Evolutionary conservation across 1,140 invertebrate genomes (phyloP).

Genomic region (Capitella teleta): DNA sequence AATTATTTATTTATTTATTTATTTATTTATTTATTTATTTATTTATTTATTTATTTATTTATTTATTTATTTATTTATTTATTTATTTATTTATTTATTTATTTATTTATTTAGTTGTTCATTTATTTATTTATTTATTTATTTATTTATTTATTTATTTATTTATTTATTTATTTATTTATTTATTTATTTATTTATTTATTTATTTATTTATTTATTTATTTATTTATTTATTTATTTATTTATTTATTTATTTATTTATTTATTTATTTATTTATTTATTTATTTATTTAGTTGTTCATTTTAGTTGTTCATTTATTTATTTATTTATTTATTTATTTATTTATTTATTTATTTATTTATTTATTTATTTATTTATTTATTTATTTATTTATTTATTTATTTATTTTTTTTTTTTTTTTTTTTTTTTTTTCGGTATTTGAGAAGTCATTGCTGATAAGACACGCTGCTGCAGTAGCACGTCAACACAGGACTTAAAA

Average conservation of each 20-base stretch:
- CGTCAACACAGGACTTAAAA: too few species aligned
- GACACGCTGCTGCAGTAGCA: too few species aligned
- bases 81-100: too few species aligned
- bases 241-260: neutral
- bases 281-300: too few species aligned
- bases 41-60: too few species aligned
- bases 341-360: conserved; percentile 1
- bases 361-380: conserved; percentile 1
- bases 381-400: conserved; percentile 1
- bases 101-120: too few species aligned
- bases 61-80: too few species aligned
- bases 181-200: conserved; percentile 1
- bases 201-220: conserved; percentile 1
- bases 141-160: conserved; percentile 1
- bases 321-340: conserved; percentile 1
- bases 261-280: too few species aligned
- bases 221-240: neutral
- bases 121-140: neutral
- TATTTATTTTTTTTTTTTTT: neutral
- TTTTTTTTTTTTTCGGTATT: neutral
- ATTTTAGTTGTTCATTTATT: neutral
- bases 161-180: conserved; percentile 1
- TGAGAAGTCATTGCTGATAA: too few species aligned
- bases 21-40: too few species aligned
- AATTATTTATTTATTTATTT: too few species aligned